phyloP scores from a whole-genome alignment of 2,113 vertebrate species.

The Callopanchax toddi region DNA sequence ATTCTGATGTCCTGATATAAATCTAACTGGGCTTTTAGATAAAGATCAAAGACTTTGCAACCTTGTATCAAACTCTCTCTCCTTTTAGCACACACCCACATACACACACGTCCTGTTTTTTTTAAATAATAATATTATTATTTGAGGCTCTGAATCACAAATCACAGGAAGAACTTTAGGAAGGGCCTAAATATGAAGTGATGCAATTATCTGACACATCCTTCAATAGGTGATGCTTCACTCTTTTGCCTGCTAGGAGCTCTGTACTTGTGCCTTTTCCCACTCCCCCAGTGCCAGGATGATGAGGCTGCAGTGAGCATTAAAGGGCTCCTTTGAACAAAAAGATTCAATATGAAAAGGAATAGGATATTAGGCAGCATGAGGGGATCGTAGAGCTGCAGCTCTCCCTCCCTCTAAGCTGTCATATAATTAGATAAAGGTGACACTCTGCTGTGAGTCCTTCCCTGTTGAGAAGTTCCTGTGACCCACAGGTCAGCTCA shows the following conservation, averaged over 20 bases:
- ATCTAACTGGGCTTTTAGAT: conserved; percentile 52
- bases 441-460: conserved; percentile 46
- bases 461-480: conserved; percentile 48
- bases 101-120: too few relatives aligned
- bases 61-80: conserved; percentile 13
- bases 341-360: conserved; percentile 75
- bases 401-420: conserved; percentile 65
- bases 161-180: conserved; percentile 29
- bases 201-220: conserved; percentile 70
- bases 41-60: conserved; percentile 55
- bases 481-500: conserved; percentile 52
- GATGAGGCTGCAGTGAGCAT: conserved; percentile 59
- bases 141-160: conserved; percentile 8
- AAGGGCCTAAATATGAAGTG: conserved; percentile 60
- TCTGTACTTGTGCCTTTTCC: conserved; percentile 13
- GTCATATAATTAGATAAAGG: conserved; percentile 77
- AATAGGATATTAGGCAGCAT: conserved; percentile 72
- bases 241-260: conserved; percentile 40
- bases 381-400: conserved; percentile 39
- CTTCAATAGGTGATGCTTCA: conserved; percentile 56
- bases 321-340: conserved; percentile 76
- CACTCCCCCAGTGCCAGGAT: conserved; percentile 31
- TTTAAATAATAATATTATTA: too few relatives aligned
- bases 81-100: neutral
- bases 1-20: conserved; percentile 34